Evolutionary conservation across 2,888 invertebrate species (phyloP), one percentile per base, ranked within the genome.

Genomic region (Epinotia demarniana): DNA sequence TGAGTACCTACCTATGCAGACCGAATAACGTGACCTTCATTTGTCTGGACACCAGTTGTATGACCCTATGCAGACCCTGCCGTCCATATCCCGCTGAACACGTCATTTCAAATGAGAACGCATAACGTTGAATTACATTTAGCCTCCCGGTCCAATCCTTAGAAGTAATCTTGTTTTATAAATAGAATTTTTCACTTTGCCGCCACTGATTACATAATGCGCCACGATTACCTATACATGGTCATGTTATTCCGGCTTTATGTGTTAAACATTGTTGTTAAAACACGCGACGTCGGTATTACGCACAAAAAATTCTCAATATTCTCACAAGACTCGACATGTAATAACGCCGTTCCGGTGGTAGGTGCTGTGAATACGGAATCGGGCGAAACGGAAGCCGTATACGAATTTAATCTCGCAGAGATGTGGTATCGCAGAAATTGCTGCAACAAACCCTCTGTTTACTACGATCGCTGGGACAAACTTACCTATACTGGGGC

Each of bases 381-480:
- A 83, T 85, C 71, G 87, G 87, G 90, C 86, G 87, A 88, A 89
- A 88, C 89, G 86, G 88, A 88, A 87, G 87, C 86, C 88, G 87
- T 90, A 90, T 92, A 90, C 90, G 90, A 92, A 91, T 93, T 93
- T 93, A 93, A 93, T 93, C 92, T 92, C 90, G 89, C 89, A 90
- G 90, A 92, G 92, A 91, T 92, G 92, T 88, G 91, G 90, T 92
- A 91, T 89, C 87, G 89, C 85, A 87, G 88, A 88, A 90, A 91
- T 91, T 92, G 92, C 90, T 85, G 86, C 89, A 87, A 88, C 89
- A 87, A 87, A 88, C 86, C 85, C 84, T 81, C 87, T 91, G 90
- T 92, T 91, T 91, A 91, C 90, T 90, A 89, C 89, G 77, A 79
- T 80, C 80, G 79, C 80, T 64, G 77, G 78, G 78, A 81, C 80